Percentiles rank a stretch among this genome's conserved stretches.
Evolutionary conservation across 2,888 invertebrate species (phyloP).

Genomic region (Torymus auratus): DNA sequence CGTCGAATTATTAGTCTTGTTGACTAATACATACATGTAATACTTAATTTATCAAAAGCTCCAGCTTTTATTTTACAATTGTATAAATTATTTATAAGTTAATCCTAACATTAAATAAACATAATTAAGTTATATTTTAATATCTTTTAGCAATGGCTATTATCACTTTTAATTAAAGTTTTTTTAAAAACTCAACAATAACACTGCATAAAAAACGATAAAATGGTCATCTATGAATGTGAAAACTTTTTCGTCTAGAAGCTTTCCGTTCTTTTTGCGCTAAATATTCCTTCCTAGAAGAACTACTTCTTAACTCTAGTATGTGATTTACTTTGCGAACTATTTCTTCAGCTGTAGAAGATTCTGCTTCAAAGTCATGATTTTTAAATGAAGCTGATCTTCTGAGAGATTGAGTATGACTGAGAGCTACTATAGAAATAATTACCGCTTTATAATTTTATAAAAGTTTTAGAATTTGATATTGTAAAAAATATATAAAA

Average conservation of each 20-base stretch:
- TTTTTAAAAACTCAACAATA: constrained; percentile 62
- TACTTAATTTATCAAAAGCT: constrained; percentile 25
- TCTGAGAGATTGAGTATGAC: constrained; percentile 71
- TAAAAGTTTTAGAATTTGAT: not conserved
- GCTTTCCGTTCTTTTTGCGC: constrained; percentile 85
- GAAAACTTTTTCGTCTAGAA: constrained; percentile 81
- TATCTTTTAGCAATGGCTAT: constrained; percentile 29
- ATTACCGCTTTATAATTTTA: not conserved
- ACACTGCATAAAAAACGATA: constrained; percentile 61
- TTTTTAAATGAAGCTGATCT: constrained; percentile 85
- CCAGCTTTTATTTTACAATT: constrained; percentile 41
- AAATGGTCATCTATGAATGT: constrained; percentile 75
- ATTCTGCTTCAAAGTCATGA: constrained; percentile 92
- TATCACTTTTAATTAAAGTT: constrained; percentile 35
- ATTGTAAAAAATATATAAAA: not conserved
- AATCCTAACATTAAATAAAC: constrained; percentile 39
- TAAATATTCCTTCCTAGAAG: constrained; percentile 89
- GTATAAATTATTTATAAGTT: constrained; percentile 44
- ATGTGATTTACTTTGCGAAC: constrained; percentile 92
- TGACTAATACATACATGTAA: constrained; percentile 42
- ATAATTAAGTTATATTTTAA: constrained; percentile 39
- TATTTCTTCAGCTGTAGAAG: constrained; percentile 86
- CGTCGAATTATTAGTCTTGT: constrained; percentile 51
- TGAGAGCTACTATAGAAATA: constrained; percentile 66
- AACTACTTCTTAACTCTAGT: constrained; percentile 88